Evolutionary conservation across 23 tunicate species (phyloP).

Genomic region (Trididemnum clinides): DNA sequence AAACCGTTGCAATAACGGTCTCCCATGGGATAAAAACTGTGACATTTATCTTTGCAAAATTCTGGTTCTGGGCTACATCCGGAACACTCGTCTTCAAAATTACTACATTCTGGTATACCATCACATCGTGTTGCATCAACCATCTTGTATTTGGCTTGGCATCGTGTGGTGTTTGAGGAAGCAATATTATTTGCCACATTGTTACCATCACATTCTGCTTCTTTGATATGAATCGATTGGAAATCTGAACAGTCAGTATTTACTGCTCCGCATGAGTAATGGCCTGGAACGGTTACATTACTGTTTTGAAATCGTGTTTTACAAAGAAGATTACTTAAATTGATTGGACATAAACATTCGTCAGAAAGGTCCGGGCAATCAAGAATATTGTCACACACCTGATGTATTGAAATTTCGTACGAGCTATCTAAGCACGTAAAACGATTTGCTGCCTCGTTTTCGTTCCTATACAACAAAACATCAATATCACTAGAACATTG

Average conservation of each 20-base stretch:
- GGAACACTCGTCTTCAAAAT: slow-evolving; percentile 12
- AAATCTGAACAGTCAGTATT: neutral
- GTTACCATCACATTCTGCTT: neutral
- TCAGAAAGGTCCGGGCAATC: slow-evolving; percentile 10
- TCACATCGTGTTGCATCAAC: neutral
- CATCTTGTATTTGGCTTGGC: neutral
- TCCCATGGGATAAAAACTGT: neutral
- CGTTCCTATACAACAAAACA: too few species aligned
- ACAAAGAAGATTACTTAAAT: neutral
- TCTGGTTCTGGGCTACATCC: neutral
- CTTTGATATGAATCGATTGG: neutral
- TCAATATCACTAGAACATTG: neutral
- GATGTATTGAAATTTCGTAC: neutral
- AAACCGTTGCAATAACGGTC: slow-evolving; percentile 19
- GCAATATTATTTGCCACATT: too few species aligned
- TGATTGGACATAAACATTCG: slow-evolving; percentile 20
- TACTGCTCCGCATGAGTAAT: neutral
- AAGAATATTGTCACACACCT: neutral
- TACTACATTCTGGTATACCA: neutral
- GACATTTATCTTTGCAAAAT: slow-evolving; percentile 1
- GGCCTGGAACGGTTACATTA: neutral
- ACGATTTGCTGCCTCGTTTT: neutral
- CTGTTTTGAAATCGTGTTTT: neutral
- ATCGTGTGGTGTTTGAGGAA: neutral
- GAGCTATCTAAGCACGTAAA: neutral